Evolutionary conservation across 2,888 invertebrate genomes (phyloP).

Genomic region (Epistrophe eligans): DNA sequence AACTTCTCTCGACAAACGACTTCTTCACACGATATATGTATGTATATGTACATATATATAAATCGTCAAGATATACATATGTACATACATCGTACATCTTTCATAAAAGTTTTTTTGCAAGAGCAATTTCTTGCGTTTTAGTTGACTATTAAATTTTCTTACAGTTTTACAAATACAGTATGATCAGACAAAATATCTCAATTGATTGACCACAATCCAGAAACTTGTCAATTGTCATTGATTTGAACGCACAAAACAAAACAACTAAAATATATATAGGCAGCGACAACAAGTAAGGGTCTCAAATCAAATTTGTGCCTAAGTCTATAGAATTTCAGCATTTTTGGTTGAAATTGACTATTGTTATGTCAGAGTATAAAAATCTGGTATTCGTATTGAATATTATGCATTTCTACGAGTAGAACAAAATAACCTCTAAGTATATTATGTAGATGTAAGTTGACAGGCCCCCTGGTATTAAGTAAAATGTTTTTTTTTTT

Average conservation of each 20-base stretch:
- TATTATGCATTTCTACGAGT: background rate
- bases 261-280: background rate
- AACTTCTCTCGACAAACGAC: no score
- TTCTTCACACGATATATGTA: no score
- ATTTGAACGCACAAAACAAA: conserved; percentile 30
- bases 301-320: conserved; percentile 20
- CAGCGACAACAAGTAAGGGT: background rate
- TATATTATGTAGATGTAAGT: conserved; percentile 47
- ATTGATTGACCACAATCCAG: background rate
- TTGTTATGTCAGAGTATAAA: conserved; percentile 25
- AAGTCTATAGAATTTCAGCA: conserved; percentile 39
- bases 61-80: no score
- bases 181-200: background rate
- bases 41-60: no score
- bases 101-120: no score
- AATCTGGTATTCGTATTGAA: conserved; percentile 23
- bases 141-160: no score
- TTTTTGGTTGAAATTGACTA: conserved; percentile 21
- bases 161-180: no score
- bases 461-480: conserved; percentile 10
- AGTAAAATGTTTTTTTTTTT: background rate
- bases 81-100: no score
- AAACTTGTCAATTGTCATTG: conserved; percentile 22
- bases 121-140: no score
- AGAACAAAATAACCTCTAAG: conserved; percentile 21